Conservation (phyloP, 2,113 vertebrate species). For the Ursus arctos region DNA sequence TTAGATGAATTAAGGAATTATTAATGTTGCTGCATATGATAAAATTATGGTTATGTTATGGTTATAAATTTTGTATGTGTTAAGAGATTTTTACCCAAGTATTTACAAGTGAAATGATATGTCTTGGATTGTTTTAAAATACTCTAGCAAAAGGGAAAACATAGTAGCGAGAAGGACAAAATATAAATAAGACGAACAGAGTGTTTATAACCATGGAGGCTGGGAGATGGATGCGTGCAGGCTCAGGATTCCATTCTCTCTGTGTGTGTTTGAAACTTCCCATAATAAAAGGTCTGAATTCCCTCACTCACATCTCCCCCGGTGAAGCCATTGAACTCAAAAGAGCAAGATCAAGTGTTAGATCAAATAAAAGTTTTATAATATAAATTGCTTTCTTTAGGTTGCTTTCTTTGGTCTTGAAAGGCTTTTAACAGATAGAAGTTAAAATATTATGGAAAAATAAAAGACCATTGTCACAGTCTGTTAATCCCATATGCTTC, state of each 20-base stretch:
- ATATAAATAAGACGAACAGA: background rate
- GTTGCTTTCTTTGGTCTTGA: slow-evolving; percentile 74
- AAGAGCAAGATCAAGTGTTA: slow-evolving; percentile 74
- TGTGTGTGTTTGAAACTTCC: slow-evolving; percentile 11
- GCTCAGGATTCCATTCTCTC: background rate
- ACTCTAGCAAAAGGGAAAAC: background rate
- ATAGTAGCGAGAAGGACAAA: background rate
- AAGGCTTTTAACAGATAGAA: slow-evolving; percentile 73
- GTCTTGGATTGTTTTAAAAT: slow-evolving; percentile 3
- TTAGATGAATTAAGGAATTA: background rate
- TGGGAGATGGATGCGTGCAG: background rate
- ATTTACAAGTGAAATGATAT: slow-evolving; percentile 42
- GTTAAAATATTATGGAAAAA: slow-evolving; percentile 77
- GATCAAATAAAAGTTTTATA: slow-evolving; percentile 69
- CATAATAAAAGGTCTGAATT: slow-evolving; percentile 51
- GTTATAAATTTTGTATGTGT: background rate
- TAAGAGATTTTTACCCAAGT: background rate
- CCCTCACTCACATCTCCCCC: slow-evolving; percentile 41
- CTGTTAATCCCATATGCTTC: slow-evolving; percentile 75
- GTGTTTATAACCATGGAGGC: background rate
- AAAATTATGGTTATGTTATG: background rate
- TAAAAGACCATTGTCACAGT: slow-evolving; percentile 74
- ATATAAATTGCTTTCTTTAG: slow-evolving; percentile 72
- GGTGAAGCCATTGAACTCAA: slow-evolving; percentile 60
- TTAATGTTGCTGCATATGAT: background rate